Base-by-base conservation (phyloP, 2,113 vertebrate genomes). In the Barbus barbus region DNA sequence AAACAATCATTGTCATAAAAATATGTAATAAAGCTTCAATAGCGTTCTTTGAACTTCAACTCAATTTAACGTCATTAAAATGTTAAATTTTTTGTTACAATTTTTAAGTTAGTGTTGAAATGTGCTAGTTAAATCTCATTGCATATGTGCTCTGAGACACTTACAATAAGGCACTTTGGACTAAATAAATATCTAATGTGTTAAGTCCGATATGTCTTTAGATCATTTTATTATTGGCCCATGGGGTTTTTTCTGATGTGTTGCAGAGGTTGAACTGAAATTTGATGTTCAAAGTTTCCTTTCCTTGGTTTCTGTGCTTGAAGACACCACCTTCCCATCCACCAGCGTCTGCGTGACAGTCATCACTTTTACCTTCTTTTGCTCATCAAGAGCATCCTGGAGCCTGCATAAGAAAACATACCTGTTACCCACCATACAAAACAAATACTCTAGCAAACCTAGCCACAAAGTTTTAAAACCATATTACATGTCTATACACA, bases 241-340 rank as follows among this genome's bases (percentile, higher is more conserved):
- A 74, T 86, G 46, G 75, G 44, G 83, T 84, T 60, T 81, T 36
- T 84, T 51, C 86, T 90, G 81, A 88, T 91, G 84, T 82, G 67
- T 63, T 88, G 33, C 5, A 24, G 63, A 8, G 36, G 20, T 28
- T n/a, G 28, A 72, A 14, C 31, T 56, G 22, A 20, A 44, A 31
- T 56, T 46, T 71, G 44, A 60, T 12, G 28, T 85, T 94, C 74
- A 95, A 51, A 92, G 60, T 3, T 93, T 88, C 74, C 91, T 90
- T 20, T 94, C 93, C 85, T 96, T 94, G 87, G 97, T 96, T 89
- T 98, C 95, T 72, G 96, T 92, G 96, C 91, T 95, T 92, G 95
- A 96, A 82, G 95, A 95, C 31, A 98, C 93, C 90, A 98, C 92
- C 88, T 96, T 97, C 83, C 98, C 97, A 0, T 97, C 95, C 87